Evolutionary conservation across 2,797 vertebrate species (phyloP).

Genomic region (Acipenser ruthenus): DNA sequence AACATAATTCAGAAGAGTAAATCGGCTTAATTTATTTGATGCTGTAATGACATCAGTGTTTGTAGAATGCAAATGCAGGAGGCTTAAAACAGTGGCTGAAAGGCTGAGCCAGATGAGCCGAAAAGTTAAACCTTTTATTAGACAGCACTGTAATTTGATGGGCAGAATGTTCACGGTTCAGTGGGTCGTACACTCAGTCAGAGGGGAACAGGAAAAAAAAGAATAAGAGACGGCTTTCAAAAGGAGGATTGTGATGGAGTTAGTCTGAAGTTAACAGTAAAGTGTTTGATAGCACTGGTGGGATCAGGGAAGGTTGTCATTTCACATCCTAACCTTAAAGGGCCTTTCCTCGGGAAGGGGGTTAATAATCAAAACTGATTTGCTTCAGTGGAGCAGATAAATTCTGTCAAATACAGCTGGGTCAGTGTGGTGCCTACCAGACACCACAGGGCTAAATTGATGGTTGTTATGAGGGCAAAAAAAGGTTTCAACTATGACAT

Average conservation of each 20-base stretch:
- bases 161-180: slow-evolving; percentile 60
- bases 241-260: slow-evolving; percentile 34
- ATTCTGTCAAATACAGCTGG: slow-evolving; percentile 54
- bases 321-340: slow-evolving; percentile 55
- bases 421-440: slow-evolving; percentile 47
- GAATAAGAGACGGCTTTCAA: slow-evolving; percentile 28
- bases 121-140: slow-evolving; percentile 81
- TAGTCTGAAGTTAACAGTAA: slow-evolving; percentile 46
- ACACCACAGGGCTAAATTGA: slow-evolving; percentile 55
- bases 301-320: slow-evolving; percentile 55
- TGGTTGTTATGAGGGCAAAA: slow-evolving; percentile 42
- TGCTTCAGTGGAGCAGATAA: slow-evolving; percentile 61
- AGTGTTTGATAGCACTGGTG: slow-evolving; percentile 44
- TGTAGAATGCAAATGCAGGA: slow-evolving; percentile 63
- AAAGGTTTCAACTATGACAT: slow-evolving; percentile 50
- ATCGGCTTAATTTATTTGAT: slow-evolving; percentile 77
- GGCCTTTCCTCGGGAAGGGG: slow-evolving; percentile 41
- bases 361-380: slow-evolving; percentile 63
- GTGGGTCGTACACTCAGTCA: slow-evolving; percentile 29
- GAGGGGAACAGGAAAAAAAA: slow-evolving; percentile 33
- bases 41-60: slow-evolving; percentile 61
- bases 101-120: slow-evolving; percentile 72
- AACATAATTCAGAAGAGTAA: slow-evolving; percentile 84
- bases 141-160: slow-evolving; percentile 78
- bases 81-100: slow-evolving; percentile 67